These are phyloP conservation scores for Ectemnius lituratus DNA, from an alignment of 2,888 invertebrate species.

Conservation along the genomic window DNA sequence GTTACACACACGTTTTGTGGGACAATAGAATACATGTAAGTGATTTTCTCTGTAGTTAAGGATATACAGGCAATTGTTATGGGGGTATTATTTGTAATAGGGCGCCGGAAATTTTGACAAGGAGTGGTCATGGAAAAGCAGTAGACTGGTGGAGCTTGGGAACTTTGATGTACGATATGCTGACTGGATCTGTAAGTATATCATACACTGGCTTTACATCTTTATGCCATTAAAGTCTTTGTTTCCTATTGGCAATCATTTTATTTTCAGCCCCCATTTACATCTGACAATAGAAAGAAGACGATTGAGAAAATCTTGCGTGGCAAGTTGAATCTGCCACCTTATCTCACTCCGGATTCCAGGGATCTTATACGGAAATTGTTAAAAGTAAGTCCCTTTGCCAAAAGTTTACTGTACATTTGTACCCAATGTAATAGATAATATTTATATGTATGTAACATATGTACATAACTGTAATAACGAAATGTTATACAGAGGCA, in stretches of 20 bases:
- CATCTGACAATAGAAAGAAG: constrained; percentile 97
- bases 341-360: constrained; percentile 97
- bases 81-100: constrained; percentile 78
- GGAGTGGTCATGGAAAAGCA: constrained; percentile 98
- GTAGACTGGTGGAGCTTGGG: constrained; percentile 99
- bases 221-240: not conserved
- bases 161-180: constrained; percentile 99
- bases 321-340: constrained; percentile 95
- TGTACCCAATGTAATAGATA: not conserved
- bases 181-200: constrained; percentile 92
- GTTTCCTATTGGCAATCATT: not conserved
- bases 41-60: too few species aligned
- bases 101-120: constrained; percentile 98
- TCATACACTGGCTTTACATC: not conserved
- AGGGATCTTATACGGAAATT: constrained; percentile 94
- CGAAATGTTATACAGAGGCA: constrained; percentile 79
- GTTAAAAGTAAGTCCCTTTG: constrained; percentile 83
- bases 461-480: constrained; percentile 9
- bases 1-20: constrained; percentile 99
- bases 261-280: constrained; percentile 92
- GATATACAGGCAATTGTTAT: too few species aligned
- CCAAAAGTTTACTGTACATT: not conserved
- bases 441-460: constrained; percentile 2
- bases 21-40: constrained; percentile 99
- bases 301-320: constrained; percentile 99